These are phyloP conservation scores for Thymelicus lineola DNA, from an alignment of 2,888 invertebrate species.

Conservation along the genomic window DNA sequence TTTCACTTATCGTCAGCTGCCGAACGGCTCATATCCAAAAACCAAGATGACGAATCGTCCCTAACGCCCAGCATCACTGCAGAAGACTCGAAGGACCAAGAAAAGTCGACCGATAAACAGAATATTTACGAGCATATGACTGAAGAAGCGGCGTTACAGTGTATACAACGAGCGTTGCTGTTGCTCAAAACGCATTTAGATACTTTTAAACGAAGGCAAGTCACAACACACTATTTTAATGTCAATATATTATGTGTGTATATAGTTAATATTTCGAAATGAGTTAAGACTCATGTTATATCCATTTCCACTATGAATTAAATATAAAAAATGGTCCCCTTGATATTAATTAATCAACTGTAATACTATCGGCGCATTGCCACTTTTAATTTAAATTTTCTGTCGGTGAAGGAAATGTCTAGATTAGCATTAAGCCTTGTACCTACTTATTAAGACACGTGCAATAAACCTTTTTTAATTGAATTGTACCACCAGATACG, in stretches of 20 bases:
- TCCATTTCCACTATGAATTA: no score
- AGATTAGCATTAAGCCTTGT: no score
- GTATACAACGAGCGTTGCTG: conserved; percentile 95
- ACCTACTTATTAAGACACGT: no score
- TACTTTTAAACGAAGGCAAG: conserved; percentile 92
- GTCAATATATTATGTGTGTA: no score
- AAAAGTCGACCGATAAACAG: conserved; percentile 70
- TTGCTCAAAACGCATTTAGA: conserved; percentile 96
- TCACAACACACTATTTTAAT: background rate
- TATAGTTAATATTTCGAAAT: no score
- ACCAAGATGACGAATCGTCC: conserved; percentile 59
- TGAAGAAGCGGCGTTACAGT: conserved; percentile 93
- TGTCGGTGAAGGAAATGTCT: no score
- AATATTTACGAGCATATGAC: conserved; percentile 81
- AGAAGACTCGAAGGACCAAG: conserved; percentile 59
- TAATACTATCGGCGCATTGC: no score
- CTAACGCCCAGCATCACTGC: conserved; percentile 46
- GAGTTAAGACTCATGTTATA: no score
- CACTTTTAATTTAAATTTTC: no score
- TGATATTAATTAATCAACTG: no score
- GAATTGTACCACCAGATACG: conserved; percentile 84
- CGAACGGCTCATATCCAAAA: conserved; percentile 86
- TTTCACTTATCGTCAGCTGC: conserved; percentile 94
- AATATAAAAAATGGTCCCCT: no score
- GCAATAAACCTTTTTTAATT: no score